Percentiles rank a stretch among this genome's conserved stretches.
These are phyloP conservation scores for Coleophora flavipennella DNA, from an alignment of 2,888 invertebrate species.

Conservation along the genomic window DNA sequence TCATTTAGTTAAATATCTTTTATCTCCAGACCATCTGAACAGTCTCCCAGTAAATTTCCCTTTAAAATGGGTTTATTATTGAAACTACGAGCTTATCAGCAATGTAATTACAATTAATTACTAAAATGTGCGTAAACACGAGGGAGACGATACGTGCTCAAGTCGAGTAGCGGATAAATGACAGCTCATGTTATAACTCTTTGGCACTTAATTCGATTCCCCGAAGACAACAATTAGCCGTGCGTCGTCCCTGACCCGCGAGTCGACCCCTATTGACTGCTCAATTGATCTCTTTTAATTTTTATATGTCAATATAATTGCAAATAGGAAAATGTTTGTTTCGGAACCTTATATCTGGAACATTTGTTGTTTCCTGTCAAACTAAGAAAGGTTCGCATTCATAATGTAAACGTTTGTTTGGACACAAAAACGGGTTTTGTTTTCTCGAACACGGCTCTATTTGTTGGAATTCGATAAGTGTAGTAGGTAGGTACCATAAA, in stretches of 20 bases:
- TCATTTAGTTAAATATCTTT: neutral
- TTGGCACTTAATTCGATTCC: slow-evolving; percentile 27
- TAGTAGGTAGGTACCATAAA: neutral
- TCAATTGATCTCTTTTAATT: slow-evolving; percentile 59
- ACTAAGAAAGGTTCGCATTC: too few relatives aligned
- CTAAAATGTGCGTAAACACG: slow-evolving; percentile 23
- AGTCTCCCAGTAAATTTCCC: slow-evolving; percentile 41
- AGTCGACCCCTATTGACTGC: slow-evolving; percentile 54
- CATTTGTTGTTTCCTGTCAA: too few relatives aligned
- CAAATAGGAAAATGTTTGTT: slow-evolving; percentile 1
- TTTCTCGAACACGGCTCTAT: neutral
- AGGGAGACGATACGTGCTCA: slow-evolving; percentile 19
- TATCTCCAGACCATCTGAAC: slow-evolving; percentile 20
- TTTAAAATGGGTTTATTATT: slow-evolving; percentile 42
- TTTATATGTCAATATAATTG: slow-evolving; percentile 24
- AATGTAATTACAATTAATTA: slow-evolving; percentile 30
- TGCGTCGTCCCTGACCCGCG: slow-evolving; percentile 56
- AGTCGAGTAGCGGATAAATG: slow-evolving; percentile 3
- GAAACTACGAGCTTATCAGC: slow-evolving; percentile 41
- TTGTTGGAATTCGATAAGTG: slow-evolving; percentile 1
- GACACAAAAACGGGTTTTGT: neutral
- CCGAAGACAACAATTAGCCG: slow-evolving; percentile 45
- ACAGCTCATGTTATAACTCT: slow-evolving; percentile 10
- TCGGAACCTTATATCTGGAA: too few relatives aligned
- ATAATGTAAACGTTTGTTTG: too few relatives aligned